Evolutionary conservation across 2,113 vertebrate genomes (phyloP).

Genomic region (Planiliza haematocheilus): DNA sequence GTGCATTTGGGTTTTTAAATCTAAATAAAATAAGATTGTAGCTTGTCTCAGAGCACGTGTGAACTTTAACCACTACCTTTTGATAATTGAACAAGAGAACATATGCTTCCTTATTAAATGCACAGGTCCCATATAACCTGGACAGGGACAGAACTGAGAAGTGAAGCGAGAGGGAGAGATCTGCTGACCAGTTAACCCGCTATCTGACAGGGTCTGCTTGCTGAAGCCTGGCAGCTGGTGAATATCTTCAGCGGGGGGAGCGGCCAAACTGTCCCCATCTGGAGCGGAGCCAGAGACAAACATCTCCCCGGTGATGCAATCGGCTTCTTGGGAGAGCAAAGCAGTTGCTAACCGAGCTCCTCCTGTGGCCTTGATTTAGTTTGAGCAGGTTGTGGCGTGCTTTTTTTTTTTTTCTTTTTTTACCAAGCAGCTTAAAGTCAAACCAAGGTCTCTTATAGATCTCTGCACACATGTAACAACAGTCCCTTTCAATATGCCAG

Average conservation of each 20-base stretch:
- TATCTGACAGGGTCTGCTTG: constrained; percentile 41
- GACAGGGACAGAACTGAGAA: not conserved
- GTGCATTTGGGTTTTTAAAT: constrained; percentile 22
- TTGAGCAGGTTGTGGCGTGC: constrained; percentile 4
- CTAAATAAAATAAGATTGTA: constrained; percentile 10
- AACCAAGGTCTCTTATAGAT: not conserved
- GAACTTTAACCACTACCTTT: constrained; percentile 11
- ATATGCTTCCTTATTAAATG: too few species aligned
- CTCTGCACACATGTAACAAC: constrained; percentile 1
- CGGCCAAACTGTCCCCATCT: constrained; percentile 49
- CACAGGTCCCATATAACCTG: constrained; percentile 4
- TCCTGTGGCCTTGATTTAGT: constrained; percentile 36
- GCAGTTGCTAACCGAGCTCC: constrained; percentile 32
- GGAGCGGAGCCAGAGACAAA: constrained; percentile 54
- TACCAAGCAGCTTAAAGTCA: constrained; percentile 33
- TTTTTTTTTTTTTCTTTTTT: not conserved
- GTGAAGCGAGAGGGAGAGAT: constrained; percentile 7
- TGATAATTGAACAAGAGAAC: constrained; percentile 12
- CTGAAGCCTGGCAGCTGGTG: constrained; percentile 42
- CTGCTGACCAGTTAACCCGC: constrained; percentile 31
- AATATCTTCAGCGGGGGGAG: constrained; percentile 32
- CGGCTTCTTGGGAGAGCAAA: constrained; percentile 35
- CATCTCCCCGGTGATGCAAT: constrained; percentile 45
- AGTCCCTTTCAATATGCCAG: constrained; percentile 1
- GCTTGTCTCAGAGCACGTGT: constrained; percentile 19